phyloP scores from a whole-genome alignment of 2,888 invertebrate species.

The Scaptomyza reducta region DNA sequence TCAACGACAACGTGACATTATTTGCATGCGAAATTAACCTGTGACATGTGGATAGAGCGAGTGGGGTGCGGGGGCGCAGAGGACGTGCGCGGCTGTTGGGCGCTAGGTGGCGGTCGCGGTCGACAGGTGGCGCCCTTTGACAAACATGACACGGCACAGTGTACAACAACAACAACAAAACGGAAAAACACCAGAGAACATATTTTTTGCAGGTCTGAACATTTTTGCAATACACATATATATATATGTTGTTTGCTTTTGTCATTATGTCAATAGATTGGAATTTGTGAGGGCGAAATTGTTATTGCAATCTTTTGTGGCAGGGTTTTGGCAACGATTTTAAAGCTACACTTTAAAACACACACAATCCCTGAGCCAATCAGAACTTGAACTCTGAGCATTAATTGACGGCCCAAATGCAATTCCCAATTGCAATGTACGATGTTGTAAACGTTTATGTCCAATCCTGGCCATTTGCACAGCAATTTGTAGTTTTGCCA shows the following conservation, averaged over 20 bases:
- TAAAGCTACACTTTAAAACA: conserved; percentile 19
- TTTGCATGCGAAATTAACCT: conserved; percentile 77
- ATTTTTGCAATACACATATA: conserved; percentile 21
- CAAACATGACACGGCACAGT: conserved; percentile 59
- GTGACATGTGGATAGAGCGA: conserved; percentile 46
- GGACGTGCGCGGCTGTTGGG: not conserved
- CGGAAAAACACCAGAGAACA: not conserved
- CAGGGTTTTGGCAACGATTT: not conserved
- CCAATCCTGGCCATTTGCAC: conserved; percentile 11
- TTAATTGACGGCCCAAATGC: conserved; percentile 21
- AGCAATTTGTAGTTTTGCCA: conserved; percentile 53
- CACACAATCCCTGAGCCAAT: conserved; percentile 16
- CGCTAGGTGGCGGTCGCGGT: conserved; percentile 33
- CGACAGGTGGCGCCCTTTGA: conserved; percentile 56
- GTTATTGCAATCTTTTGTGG: conserved; percentile 6
- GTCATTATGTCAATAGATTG: conserved; percentile 55
- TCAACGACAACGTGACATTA: conserved; percentile 76
- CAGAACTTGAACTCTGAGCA: conserved; percentile 19
- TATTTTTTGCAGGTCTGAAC: conserved; percentile 14
- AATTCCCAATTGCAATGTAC: conserved; percentile 51
- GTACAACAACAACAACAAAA: conserved; percentile 7
- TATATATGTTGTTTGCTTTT: conserved; percentile 41
- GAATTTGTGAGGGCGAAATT: conserved; percentile 20
- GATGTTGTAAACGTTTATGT: conserved; percentile 20
- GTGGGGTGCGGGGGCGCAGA: not conserved